A percentile compares a stretch with the other conserved stretches of the same genome.
phyloP scores from a whole-genome alignment of 2,113 vertebrate species.

The Athene cunicularia region DNA sequence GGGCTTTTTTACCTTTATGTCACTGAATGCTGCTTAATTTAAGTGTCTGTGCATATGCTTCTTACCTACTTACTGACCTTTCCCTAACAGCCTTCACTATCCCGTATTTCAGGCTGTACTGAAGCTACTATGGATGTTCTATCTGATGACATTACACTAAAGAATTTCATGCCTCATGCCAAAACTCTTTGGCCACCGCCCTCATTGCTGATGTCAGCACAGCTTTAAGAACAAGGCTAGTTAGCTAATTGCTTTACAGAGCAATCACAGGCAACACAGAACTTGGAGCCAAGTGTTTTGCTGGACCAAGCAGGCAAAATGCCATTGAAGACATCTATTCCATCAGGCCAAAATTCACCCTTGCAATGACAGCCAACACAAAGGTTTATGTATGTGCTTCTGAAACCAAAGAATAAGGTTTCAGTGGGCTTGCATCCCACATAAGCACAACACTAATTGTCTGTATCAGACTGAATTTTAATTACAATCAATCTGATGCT shows the following conservation, averaged over 20 bases:
- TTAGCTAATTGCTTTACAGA: slow-evolving; percentile 64
- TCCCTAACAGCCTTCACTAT: background rate
- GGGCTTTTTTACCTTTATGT: background rate
- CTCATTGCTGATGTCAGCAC: slow-evolving; percentile 53
- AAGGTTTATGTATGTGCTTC: background rate
- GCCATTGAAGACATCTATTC: background rate
- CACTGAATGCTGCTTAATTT: background rate
- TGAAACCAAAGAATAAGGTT: background rate
- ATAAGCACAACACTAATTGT: background rate
- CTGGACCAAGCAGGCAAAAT: background rate
- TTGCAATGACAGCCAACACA: background rate
- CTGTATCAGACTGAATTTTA: background rate
- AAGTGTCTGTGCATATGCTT: background rate
- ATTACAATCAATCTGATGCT: background rate
- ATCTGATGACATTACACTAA: slow-evolving; percentile 42
- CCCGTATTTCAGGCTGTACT: background rate
- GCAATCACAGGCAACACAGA: background rate
- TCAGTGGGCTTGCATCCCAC: background rate
- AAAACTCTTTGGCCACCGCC: slow-evolving; percentile 42
- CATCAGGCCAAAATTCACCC: background rate
- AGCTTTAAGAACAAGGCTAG: slow-evolving; percentile 41
- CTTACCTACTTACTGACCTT: background rate
- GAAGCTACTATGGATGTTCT: background rate
- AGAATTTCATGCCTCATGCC: background rate
- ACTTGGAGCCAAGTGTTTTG: slow-evolving; percentile 28